Percentiles rank a stretch among this genome's conserved stretches.
Evolutionary conservation across 2,888 invertebrate genomes (phyloP).

Genomic region (Chesias legatella): DNA sequence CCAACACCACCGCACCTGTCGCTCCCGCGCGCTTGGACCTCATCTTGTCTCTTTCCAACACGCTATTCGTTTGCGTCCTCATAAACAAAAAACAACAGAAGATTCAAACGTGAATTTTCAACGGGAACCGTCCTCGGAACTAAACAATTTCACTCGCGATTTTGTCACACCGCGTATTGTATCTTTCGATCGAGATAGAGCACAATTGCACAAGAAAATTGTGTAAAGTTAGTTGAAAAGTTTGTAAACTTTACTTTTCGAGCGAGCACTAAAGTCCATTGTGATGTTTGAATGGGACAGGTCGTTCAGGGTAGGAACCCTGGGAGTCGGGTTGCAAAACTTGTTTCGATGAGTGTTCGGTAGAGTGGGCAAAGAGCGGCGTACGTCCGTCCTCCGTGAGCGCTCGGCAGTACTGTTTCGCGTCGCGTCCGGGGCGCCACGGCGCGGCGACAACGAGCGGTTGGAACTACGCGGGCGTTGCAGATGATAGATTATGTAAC

Average conservation of each 20-base stretch:
- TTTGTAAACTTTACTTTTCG: slow-evolving; percentile 43
- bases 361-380: slow-evolving; percentile 33
- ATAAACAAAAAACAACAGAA: slow-evolving; percentile 61
- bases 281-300: slow-evolving; percentile 38
- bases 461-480: slow-evolving; percentile 57
- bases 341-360: slow-evolving; percentile 63
- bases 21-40: slow-evolving; percentile 59
- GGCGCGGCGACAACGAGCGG: slow-evolving; percentile 40
- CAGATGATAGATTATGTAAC: slow-evolving; percentile 22
- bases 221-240: slow-evolving; percentile 46
- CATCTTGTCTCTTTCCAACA: slow-evolving; percentile 75
- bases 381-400: slow-evolving; percentile 57
- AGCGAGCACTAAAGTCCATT: slow-evolving; percentile 54
- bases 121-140: slow-evolving; percentile 56
- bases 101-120: slow-evolving; percentile 54
- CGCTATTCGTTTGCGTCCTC: slow-evolving; percentile 55
- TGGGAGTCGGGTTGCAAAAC: slow-evolving; percentile 49
- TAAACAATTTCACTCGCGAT: slow-evolving; percentile 68
- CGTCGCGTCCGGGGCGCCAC: slow-evolving; percentile 64
- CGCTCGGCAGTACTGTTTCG: slow-evolving; percentile 58
- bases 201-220: slow-evolving; percentile 65
- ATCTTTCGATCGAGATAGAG: slow-evolving; percentile 59
- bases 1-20: slow-evolving; percentile 76
- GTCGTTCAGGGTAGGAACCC: slow-evolving; percentile 31
- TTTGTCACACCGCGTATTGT: slow-evolving; percentile 58